Base-by-base conservation (phyloP, 2,888 invertebrate species). In the Asteroscopus sphinx region DNA sequence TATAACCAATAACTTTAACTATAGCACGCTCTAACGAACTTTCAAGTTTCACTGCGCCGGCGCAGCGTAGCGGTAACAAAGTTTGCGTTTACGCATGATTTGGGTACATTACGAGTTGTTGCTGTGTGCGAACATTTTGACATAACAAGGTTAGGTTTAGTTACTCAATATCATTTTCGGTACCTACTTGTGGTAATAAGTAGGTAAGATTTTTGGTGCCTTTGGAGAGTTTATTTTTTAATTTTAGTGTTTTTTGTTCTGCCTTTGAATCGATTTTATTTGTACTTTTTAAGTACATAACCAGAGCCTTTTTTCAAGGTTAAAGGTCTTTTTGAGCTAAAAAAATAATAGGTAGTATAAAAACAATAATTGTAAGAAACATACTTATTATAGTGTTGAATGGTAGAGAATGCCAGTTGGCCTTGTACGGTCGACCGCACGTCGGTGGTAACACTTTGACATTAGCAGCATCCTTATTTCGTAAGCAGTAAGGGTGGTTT, bases 1-100 rank as follows among this genome's bases (percentile, higher is more conserved):
- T 67, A 73, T 69, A 61, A 76, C 54, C 56, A 61, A 69, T 74
- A 76, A 67, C 41, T 62, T 65, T 66, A 56, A 75, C 61, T 45
- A 55, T 41, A 49, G 33, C 40, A 46, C 40, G 26, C 32, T 57
- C n/a, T 57, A 59, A 70, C 45, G 52, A 73, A 73, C 76, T 76
- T 73, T 68, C 55, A 73, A 68, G 73, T 73, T 73, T 68, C 42
- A 45, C 68, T 57, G 36, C 55, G 55, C 58, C 25, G 28, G 49
- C 33, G 54, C 49, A 26, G 36, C 30, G 21, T 30, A 12, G 35
- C n/a, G n/a, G n/a, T 30, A 73, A 65, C 67, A 77, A 76, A 77
- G 69, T 73, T 59, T 33, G 33, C 41, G 51, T 53, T 57, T 53
- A 57, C 53, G 56, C 67, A 58, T 66, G 57, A 64, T 66, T 64